Evolutionary conservation across 2,888 invertebrate species (phyloP), one percentile per base, ranked within the genome.

Genomic region (Leptinotarsa tumamoca): DNA sequence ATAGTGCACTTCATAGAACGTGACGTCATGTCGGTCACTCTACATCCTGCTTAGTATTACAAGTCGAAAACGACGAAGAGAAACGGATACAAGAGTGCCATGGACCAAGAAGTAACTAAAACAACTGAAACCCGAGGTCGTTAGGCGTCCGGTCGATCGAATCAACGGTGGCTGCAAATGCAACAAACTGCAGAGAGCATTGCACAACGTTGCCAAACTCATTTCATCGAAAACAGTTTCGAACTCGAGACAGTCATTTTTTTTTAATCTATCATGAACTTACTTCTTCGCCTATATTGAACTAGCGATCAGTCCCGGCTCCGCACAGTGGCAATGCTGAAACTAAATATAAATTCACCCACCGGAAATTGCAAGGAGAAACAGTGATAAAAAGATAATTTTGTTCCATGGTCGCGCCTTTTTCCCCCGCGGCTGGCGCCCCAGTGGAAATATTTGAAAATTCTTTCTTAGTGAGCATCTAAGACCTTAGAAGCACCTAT

Each of bases 81-180:
- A 69, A 78, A 75, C 67, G 75, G 68, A 67, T 33, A 68, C 69
- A 74, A 71, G 68, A 75, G 77, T 78, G 78, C 78, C 75, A 75
- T 78, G 75, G 75, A 72, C 75, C 78, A 78, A 78, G 78, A 78
- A 78, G 73, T 78, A 75, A 73, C 70, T 75, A 75, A 75, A 75
- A 78, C 75, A 75, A 78, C 75, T 73, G 75, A 75, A 78, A 75
- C 49, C 73, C 79, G 79, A 79, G 79, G 79, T 79, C 79, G 77
- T 71, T 77, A 33, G 67, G 77, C 79, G 73, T 79, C 77, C 79
- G 77, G 71, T 75, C 76, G 76, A 76, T 78, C 78, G 75, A 74
- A 75, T 78, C 78, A 75, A 75, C 78, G 75, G 74, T 78, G 78
- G 78, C 75, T 75, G 78, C 74, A 73, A 75, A 78, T 78, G 78